Conservation (phyloP, 2,888 invertebrate species). For the Cerastis rubricosa region DNA sequence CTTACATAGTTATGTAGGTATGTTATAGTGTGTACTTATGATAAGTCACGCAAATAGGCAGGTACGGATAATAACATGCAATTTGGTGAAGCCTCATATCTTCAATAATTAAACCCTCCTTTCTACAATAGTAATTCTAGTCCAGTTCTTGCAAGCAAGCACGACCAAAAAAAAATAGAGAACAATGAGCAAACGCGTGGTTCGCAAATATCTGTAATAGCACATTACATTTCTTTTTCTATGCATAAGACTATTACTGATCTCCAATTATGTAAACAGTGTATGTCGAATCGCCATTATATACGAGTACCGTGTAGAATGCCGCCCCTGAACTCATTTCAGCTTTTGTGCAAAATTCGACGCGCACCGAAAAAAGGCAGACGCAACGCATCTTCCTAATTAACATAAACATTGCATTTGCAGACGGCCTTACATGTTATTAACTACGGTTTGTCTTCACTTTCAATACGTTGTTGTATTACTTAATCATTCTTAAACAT, state of each 20-base stretch:
- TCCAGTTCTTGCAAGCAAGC: conserved; percentile 18
- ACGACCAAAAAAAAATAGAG: conserved; percentile 31
- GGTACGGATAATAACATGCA: conserved; percentile 34
- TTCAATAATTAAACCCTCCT: conserved; percentile 27
- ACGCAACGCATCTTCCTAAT: conserved; percentile 70
- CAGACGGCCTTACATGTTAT: conserved; percentile 68
- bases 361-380: conserved; percentile 72
- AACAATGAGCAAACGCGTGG: conserved; percentile 1
- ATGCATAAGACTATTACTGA: conserved; percentile 61
- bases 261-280: conserved; percentile 61
- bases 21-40: conserved; percentile 3
- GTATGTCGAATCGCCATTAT: conserved; percentile 68
- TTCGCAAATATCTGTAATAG: conserved; percentile 31
- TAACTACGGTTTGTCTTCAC: conserved; percentile 60
- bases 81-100: conserved; percentile 16
- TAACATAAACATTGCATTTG: conserved; percentile 78
- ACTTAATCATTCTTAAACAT: conserved; percentile 58
- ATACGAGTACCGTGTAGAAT: conserved; percentile 53
- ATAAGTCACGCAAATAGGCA: conserved; percentile 33
- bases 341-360: conserved; percentile 74
- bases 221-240: conserved; percentile 53
- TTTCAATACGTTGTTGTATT: conserved; percentile 66
- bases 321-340: conserved; percentile 74
- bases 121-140: conserved; percentile 18
- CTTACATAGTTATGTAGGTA: conserved; percentile 5